These are phyloP conservation scores for Ascaphus truei DNA, from an alignment of 2,113 vertebrate genomes.

Conservation along the genomic window DNA sequence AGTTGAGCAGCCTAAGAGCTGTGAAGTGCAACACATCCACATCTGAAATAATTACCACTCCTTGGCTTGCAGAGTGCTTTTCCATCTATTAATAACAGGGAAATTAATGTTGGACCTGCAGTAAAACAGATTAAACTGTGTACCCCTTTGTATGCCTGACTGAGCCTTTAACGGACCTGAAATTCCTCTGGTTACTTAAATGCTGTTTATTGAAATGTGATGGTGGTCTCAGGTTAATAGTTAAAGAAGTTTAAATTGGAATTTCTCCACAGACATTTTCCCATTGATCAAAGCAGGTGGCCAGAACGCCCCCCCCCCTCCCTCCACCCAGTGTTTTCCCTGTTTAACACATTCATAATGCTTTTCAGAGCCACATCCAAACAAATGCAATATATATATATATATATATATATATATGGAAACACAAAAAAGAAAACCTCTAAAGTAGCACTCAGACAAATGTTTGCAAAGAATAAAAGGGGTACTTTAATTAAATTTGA, in stretches of 20 bases:
- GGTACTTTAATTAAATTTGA: too few relatives aligned
- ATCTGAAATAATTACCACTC: slow-evolving; percentile 70
- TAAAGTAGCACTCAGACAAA: too few relatives aligned
- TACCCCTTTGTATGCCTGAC: slow-evolving; percentile 63
- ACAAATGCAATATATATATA: too few relatives aligned
- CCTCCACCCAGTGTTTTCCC: neutral
- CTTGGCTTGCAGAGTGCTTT: slow-evolving; percentile 62
- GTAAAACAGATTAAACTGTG: slow-evolving; percentile 72
- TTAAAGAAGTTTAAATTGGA: slow-evolving; percentile 60
- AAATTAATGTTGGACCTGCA: slow-evolving; percentile 72
- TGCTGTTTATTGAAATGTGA: slow-evolving; percentile 55
- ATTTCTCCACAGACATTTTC: slow-evolving; percentile 39
- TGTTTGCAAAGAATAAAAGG: too few relatives aligned
- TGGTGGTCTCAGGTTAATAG: slow-evolving; percentile 60
- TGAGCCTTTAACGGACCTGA: slow-evolving; percentile 74
- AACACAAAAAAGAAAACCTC: too few relatives aligned
- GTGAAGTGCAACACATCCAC: slow-evolving; percentile 60
- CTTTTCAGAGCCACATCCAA: too few relatives aligned
- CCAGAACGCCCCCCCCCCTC: too few relatives aligned
- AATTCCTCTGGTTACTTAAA: slow-evolving; percentile 65
- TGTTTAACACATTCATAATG: neutral
- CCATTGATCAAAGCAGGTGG: slow-evolving; percentile 45
- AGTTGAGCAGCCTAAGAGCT: slow-evolving; percentile 49
- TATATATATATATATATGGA: too few relatives aligned
- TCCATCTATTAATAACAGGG: slow-evolving; percentile 77